These are phyloP conservation scores for Epizoanthus fatuus DNA, from an alignment of 92 coral and sea anemone genomes.

Conservation along the genomic window DNA sequence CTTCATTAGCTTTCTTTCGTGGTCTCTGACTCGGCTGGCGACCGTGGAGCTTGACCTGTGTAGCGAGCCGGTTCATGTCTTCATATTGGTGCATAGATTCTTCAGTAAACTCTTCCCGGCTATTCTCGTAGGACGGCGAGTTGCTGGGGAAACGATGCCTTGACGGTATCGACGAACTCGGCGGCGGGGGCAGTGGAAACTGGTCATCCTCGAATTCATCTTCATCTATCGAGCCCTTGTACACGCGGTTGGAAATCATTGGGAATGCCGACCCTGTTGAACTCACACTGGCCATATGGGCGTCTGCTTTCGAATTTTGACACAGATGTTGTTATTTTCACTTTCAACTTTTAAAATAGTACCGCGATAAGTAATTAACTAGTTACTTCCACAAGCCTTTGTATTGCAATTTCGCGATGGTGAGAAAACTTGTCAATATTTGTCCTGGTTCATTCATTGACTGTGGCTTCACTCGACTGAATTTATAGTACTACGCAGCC, in stretches of 20 bases:
- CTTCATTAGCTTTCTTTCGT: slow-evolving; percentile 80
- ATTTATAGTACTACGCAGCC: slow-evolving; percentile 16
- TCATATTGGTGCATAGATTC: slow-evolving; percentile 81
- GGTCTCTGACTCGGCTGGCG: slow-evolving; percentile 75
- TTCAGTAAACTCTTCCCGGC: slow-evolving; percentile 45
- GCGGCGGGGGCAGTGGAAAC: slow-evolving; percentile 39
- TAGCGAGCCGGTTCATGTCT: slow-evolving; percentile 73
- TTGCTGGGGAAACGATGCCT: slow-evolving; percentile 28
- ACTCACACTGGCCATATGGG: slow-evolving; percentile 81
- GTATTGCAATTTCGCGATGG: slow-evolving; percentile 11
- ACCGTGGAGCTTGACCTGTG: slow-evolving; percentile 49
- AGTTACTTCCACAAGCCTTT: neutral
- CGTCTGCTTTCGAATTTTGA: neutral
- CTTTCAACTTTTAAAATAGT: neutral
- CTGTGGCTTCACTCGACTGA: slow-evolving; percentile 32
- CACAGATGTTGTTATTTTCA: neutral
- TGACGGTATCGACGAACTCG: slow-evolving; percentile 34
- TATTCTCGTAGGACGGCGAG: slow-evolving; percentile 85
- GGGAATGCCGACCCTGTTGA: slow-evolving; percentile 76
- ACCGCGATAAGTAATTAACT: neutral
- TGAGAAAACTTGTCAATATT: slow-evolving; percentile 38
- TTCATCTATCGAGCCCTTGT: slow-evolving; percentile 40
- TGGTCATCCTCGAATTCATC: slow-evolving; percentile 40
- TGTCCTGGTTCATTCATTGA: slow-evolving; percentile 26
- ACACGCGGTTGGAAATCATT: slow-evolving; percentile 46